Base-by-base conservation (phyloP, 2,113 vertebrate species). In the Corydoras sp. region DNA sequence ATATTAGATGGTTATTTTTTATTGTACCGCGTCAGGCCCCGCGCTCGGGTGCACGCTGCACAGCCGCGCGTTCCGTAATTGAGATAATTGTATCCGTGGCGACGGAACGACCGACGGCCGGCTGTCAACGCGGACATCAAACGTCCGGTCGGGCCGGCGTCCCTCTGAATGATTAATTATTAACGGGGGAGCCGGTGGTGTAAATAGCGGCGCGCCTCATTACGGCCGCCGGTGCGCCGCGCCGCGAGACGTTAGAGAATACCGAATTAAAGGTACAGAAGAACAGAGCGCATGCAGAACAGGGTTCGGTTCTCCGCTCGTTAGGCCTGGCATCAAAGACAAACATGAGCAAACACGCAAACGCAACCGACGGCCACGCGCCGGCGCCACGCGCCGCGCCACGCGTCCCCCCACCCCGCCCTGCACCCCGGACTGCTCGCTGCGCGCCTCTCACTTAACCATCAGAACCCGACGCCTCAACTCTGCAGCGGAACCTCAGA, bases 61-160 rank as follows among this genome's bases (percentile, higher is more conserved):
- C 13, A 32, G 14, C 51, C 31, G 63, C 32, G 69, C 14, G 76
- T 78, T 85, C 81, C 73, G 81, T 83, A 89, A 89, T 88, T 86
- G 86, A 81, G 82, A 87, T 89, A 87, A 89, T 89, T 86, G 87
- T 89, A 85, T 89, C 88, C 88, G 88, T 82, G 83, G 77, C 68
- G 58, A 32, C 18, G n/a, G n/a, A n/a, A n/a, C 50, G 30, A 59
- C 60, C 67, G 81, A 79, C 65, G 79, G 76, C 73, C 83, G 79
- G 80, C 78, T 84, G 80, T 85, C 84, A 74, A 79, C 59, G 67
- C 71, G 79, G 75, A 79, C 84, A 87, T 89, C 85, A 88, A 88
- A 86, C 83, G 72, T 71, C 13, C 65, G 67, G 69, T 69, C 63
- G 67, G n/a, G n/a, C n/a, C n/a, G n/a, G n/a, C n/a, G n/a, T n/a